A percentile compares a stretch with the other conserved stretches of the same genome.
Evolutionary conservation across 2,797 vertebrate species (phyloP).

Genomic region (Enteromius paludinosus): DNA sequence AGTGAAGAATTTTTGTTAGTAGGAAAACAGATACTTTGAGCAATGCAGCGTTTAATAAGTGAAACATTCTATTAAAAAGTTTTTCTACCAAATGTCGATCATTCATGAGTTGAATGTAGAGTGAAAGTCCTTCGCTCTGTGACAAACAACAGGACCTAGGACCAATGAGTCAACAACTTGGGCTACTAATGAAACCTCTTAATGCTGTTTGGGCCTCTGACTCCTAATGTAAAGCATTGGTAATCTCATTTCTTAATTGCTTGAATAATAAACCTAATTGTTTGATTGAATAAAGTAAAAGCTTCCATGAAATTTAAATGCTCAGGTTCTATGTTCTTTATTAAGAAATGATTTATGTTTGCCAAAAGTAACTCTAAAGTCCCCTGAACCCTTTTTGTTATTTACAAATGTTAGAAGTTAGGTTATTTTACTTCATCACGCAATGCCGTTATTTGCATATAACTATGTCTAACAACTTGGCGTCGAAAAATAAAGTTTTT

Average conservation of each 20-base stretch:
- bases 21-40: background rate
- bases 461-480: background rate
- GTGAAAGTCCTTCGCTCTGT: background rate
- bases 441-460: background rate
- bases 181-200: background rate
- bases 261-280: background rate
- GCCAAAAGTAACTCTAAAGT: background rate
- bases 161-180: background rate
- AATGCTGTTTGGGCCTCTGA: background rate
- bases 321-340: background rate
- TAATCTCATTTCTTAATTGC: background rate
- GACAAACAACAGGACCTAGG: background rate
- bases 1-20: slow-evolving; percentile 70
- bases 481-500: background rate
- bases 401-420: background rate
- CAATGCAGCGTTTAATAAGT: background rate
- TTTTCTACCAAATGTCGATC: slow-evolving; percentile 5
- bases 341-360: background rate
- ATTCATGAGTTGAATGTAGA: background rate
- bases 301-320: background rate
- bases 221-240: background rate
- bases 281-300: background rate
- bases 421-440: background rate
- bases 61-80: slow-evolving; percentile 5
- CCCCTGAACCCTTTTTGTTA: background rate